Percentiles rank a stretch among this genome's conserved stretches.
Conservation (phyloP, 1,140 invertebrate species). For the Trialeurodes vaporariorum region DNA sequence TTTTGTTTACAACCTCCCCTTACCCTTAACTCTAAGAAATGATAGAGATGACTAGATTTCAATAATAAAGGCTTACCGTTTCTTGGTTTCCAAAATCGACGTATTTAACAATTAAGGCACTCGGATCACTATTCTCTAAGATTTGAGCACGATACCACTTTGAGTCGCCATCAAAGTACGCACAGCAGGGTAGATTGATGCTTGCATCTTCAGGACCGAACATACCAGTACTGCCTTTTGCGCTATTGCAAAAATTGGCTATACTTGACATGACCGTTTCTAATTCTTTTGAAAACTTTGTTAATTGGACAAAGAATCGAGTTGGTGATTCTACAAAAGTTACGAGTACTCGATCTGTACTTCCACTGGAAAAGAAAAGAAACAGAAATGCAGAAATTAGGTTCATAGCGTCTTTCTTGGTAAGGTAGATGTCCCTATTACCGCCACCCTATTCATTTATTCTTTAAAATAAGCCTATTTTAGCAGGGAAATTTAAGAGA, state of each 20-base stretch:
- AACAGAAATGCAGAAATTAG: no score
- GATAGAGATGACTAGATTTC: neutral
- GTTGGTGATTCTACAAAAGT: slow-evolving; percentile 54
- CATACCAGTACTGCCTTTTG: slow-evolving; percentile 22
- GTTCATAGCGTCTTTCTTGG: no score
- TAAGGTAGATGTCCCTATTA: no score
- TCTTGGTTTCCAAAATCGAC: slow-evolving; percentile 68
- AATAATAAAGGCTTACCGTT: slow-evolving; percentile 25
- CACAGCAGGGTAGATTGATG: slow-evolving; percentile 53
- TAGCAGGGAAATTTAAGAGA: no score
- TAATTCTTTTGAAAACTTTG: slow-evolving; percentile 43
- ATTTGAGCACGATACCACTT: slow-evolving; percentile 48
- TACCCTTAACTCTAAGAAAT: slow-evolving; percentile 5
- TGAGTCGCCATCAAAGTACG: slow-evolving; percentile 52
- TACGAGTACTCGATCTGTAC: slow-evolving; percentile 43
- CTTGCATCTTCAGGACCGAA: slow-evolving; percentile 36
- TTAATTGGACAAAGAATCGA: slow-evolving; percentile 58
- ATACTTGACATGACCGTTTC: slow-evolving; percentile 24
- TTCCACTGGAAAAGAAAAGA: neutral
- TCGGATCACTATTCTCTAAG: slow-evolving; percentile 29
- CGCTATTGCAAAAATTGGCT: slow-evolving; percentile 22
- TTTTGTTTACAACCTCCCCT: no score
- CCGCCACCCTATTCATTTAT: no score
- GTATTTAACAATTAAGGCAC: slow-evolving; percentile 47
- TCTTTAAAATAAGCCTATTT: no score